phyloP scores from a whole-genome alignment of 1,140 invertebrate genomes.

The Neodiprion fabricii region DNA sequence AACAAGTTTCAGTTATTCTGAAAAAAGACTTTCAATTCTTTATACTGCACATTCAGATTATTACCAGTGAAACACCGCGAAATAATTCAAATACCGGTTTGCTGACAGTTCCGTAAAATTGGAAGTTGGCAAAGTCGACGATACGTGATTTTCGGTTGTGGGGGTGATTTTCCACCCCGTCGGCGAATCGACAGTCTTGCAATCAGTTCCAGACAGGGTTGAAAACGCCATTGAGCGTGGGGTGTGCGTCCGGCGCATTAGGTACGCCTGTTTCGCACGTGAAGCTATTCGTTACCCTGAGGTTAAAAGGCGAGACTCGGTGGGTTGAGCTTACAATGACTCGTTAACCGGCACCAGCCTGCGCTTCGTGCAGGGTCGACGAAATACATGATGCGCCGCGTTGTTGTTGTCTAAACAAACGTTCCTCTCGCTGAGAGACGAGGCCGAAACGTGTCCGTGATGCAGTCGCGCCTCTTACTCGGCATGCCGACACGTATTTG shows the following conservation, averaged over 20 bases:
- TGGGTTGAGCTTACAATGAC: not conserved
- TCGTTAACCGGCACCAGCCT: not conserved
- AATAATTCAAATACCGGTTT: too few species aligned
- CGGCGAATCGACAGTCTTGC: not conserved
- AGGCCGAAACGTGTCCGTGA: not conserved
- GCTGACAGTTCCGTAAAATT: too few species aligned
- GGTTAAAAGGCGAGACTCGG: conserved; percentile 1
- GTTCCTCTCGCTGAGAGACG: not conserved
- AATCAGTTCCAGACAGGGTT: not conserved
- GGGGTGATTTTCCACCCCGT: too few species aligned
- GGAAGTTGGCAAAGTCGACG: too few species aligned
- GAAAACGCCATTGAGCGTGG: not conserved
- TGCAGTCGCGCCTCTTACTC: not conserved
- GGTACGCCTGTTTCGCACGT: not conserved
- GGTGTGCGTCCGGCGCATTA: not conserved
- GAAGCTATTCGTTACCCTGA: not conserved
- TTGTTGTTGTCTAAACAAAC: not conserved
- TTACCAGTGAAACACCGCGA: too few species aligned
- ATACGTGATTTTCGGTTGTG: too few species aligned
- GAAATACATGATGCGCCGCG: not conserved
- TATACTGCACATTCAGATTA: too few species aligned
- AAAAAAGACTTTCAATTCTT: too few species aligned
- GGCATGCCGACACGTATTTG: not conserved
- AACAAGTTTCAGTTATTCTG: too few species aligned
- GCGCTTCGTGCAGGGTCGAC: not conserved